Evolutionary conservation across 2,888 invertebrate species (phyloP), one percentile per base, ranked within the genome.

Genomic region (Hypselothyrea guttata): DNA sequence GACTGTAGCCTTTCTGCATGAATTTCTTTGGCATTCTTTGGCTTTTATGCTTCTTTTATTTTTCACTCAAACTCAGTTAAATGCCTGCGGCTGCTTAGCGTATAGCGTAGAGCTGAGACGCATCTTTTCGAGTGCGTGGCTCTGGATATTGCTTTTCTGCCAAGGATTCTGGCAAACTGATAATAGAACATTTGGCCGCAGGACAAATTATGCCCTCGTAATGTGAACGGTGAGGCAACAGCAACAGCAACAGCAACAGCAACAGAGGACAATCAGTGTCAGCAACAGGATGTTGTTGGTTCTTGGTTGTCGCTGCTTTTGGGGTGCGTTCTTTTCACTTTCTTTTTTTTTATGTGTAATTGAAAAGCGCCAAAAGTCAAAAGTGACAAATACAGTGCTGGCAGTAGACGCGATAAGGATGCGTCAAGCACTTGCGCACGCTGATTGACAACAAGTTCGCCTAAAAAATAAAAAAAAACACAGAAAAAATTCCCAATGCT

Each of bases 111-210:
- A 79, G 67, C 81, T 83, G 47, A 16, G 7, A n/a, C 49, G 55
- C 81, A 75, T 69, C 65, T 76, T 52, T 55, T 53, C 27, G 45
- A 56, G 59, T 59, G 55, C 51, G 55, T 47, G 69, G 52, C 54
- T n/a, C 46, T 57, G 66, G 66, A 70, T 77, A 77, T 83, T 76
- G 71, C 75, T 73, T 63, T 70, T 56, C 47, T n/a, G 22, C 22
- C 22, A 22, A 22, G 22, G 22, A 5, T 22, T 22, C 22, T 22
- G 22, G 22, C 22, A 22, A 22, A 22, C 33, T 58, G 72, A 76
- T 84, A 81, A 86, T 84, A 82, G 86, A 74, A 84, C 64, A 63
- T 77, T 75, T 81, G 71, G 75, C 85, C 75, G 75, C 63, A 66
- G 75, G 82, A 71, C 72, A 82, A 86, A 86, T 84, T 86, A 77